Conservation (phyloP, 2,888 invertebrate genomes). For the Hirtodrosophila trivittata region DNA sequence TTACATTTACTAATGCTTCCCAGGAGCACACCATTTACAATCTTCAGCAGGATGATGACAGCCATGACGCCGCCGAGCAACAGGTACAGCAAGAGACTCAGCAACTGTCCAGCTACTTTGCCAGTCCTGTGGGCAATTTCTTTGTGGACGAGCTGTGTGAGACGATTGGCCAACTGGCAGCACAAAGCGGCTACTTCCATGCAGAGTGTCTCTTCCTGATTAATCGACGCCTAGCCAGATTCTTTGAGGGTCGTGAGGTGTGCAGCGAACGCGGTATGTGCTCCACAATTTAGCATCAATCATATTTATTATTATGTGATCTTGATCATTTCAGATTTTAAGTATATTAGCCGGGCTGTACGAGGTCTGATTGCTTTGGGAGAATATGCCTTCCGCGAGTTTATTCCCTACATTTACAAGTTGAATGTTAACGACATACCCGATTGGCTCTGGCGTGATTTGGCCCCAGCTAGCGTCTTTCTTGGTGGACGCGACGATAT, state of each 20-base stretch:
- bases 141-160: conserved; percentile 79
- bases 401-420: conserved; percentile 81
- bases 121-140: conserved; percentile 72
- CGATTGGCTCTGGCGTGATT: conserved; percentile 75
- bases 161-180: conserved; percentile 80
- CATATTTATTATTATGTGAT: not conserved
- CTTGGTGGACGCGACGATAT: conserved; percentile 81
- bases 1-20: conserved; percentile 28
- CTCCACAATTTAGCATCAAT: not conserved
- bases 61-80: conserved; percentile 40
- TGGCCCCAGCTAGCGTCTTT: conserved; percentile 79
- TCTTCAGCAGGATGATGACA: conserved; percentile 76
- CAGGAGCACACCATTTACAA: conserved; percentile 74
- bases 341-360: conserved; percentile 80
- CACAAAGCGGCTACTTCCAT: conserved; percentile 81
- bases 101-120: conserved; percentile 75
- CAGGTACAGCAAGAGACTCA: conserved; percentile 46
- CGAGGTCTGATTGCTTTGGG: conserved; percentile 81
- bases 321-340: conserved; percentile 70
- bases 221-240: conserved; percentile 74
- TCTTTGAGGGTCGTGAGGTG: conserved; percentile 75
- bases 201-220: conserved; percentile 81
- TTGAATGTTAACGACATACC: conserved; percentile 74
- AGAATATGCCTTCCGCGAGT: conserved; percentile 82
- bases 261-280: conserved; percentile 71